Base-by-base conservation (phyloP, 2,113 vertebrate species). In the Pao palembangensis region DNA sequence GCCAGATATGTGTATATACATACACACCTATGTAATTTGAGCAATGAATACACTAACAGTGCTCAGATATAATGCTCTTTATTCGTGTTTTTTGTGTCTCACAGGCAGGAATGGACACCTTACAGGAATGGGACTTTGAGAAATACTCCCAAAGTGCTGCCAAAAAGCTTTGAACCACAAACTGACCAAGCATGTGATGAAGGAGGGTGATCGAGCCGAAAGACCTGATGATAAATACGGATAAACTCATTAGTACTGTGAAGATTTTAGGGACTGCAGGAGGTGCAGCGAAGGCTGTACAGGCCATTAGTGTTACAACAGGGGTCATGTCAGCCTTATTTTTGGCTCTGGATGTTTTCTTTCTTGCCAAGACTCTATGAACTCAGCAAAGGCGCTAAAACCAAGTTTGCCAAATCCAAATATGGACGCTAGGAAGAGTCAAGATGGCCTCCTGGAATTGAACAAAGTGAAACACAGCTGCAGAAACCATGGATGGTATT, bases 401-500 rank as follows among this genome's bases (percentile, higher is more conserved):
- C 88, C 0, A 89, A 89, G 58, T 90, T 92, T 5, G 89, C 90
- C 13, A 48, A 41, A n/a, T n/a, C 6, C 88, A 90, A 49, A 85
- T 92, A 66, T 85, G 7, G 78, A 88, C 0, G 80, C 89, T 0
- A 87, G 82, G 17, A 74, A 21, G 75, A 88, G 8, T 5, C 84
- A 90, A 34, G 66, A 74, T 0, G 83, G 87, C 5, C 82, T 92
- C 6, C 60, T 85, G 67, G 83, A 88, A 60, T 58, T 90, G 50
- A 89, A 88, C 78, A 85, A 70, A 56, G 88, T 91, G 16, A 89
- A 67, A 78, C 49, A 0, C 79, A 86, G 50, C 81, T 92, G 73
- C 88, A 89, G 74, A 88, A 64, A 90, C 85, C 31, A 90, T 91
- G 87, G 89, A 89, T 1, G 88, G 88, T 56, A 88, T 87, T 10